A percentile compares a stretch with the other conserved stretches of the same genome.
phyloP scores from a whole-genome alignment of 2,113 vertebrate species.

The Prunella himalayana region DNA sequence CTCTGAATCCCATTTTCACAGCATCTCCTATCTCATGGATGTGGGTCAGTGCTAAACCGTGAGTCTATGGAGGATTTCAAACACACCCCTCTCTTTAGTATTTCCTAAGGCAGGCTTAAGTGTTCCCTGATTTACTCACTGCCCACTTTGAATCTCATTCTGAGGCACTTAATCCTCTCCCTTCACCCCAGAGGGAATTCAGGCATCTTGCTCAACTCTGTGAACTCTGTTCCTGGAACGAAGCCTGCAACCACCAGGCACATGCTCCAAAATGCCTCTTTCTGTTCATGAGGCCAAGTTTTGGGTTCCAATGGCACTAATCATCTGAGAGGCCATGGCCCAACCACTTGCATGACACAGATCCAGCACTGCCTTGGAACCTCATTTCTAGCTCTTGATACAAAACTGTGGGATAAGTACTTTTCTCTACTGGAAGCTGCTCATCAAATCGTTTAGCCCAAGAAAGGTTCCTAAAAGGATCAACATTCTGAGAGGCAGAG shows the following conservation, averaged over 20 bases:
- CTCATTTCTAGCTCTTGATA: background rate
- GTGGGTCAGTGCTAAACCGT: constrained; percentile 19
- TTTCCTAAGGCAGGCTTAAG: constrained; percentile 51
- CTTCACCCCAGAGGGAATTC: background rate
- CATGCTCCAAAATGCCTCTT: background rate
- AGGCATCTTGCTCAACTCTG: background rate
- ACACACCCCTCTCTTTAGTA: background rate
- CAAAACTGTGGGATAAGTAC: background rate
- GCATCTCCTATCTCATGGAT: background rate
- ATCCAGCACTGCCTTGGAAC: background rate
- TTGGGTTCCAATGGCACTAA: background rate
- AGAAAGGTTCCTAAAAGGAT: background rate
- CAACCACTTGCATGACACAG: background rate
- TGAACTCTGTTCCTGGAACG: constrained; percentile 1
- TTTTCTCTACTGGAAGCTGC: background rate
- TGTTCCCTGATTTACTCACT: background rate
- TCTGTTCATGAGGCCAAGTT: background rate
- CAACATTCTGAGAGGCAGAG: background rate
- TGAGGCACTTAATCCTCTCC: constrained; percentile 33
- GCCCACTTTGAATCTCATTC: constrained; percentile 34
- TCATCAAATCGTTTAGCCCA: background rate
- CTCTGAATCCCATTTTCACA: constrained; percentile 33
- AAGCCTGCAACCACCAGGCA: background rate
- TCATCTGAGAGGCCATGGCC: background rate
- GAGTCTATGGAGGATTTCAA: constrained; percentile 11